Evolutionary conservation across 2,113 vertebrate genomes (phyloP), one percentile per base, ranked within the genome.

Genomic region (Paracyprichromis sp.): DNA sequence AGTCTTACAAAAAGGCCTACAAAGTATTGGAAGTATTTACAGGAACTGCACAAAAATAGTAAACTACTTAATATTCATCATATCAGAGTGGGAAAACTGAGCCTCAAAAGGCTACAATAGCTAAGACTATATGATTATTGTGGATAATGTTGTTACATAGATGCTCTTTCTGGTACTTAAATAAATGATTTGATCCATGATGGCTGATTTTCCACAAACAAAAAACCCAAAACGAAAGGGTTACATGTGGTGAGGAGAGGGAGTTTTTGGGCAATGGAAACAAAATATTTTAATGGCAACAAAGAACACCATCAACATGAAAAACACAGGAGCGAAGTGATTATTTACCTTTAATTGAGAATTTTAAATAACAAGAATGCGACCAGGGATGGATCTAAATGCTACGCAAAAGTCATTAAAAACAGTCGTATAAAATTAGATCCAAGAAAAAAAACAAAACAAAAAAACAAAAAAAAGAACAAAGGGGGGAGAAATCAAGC

Each of bases 341-440:
- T 88, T 43, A 53, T 80, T 54, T n/a, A 43, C 11, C 54, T 91
- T 92, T 93, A 92, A 90, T 86, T 47, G 53, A 81, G 53, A 83
- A 86, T 80, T 17, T 6, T 36, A 89, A 86, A 82, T 52, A 52
- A 86, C 82, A 40, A 86, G 59, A 83, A 31, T 50, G 56, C 5
- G 52, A 78, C 17, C 56, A 47, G 26, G 50, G 34, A 89, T 81
- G 92, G 80, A 36, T 78, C 86, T 52, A 83, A 83, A 93, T 84
- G 86, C 31, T 26, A 81, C 56, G 82, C 31, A 80, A 82, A 76
- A 47, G 80, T 57, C 86, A 85, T 73, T 84, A 82, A 91, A 93
- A 93, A 92, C 21, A 86, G 52, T 85, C n/a, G 5, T 93, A 92
- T 57, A 91, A 92, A 94, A 90, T 76, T 76, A 29, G 87, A 83